Evolutionary conservation across 2,888 invertebrate genomes (phyloP), one percentile per base, ranked within the genome.

Genomic region (Nomada lathburiana): DNA sequence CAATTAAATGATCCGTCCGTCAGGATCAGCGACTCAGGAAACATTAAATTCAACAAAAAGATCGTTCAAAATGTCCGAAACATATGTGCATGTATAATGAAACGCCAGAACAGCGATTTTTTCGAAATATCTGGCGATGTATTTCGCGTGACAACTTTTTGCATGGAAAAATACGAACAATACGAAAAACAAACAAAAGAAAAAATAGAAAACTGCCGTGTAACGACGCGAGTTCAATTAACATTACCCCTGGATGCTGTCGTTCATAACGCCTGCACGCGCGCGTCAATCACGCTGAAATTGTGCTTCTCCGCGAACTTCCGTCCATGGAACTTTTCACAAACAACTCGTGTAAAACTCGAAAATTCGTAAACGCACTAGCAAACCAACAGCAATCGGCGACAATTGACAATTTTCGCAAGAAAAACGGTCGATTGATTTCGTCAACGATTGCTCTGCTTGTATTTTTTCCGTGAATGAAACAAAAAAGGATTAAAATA

Each of bases 171-270:
- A 16, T 11, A 13, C 18, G 36, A 13, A 44, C 52, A 26, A 53
- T 20, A n/a, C n/a, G 53, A 20, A 59, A 36, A 29, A 18, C 42
- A 10, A 42, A 42, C 9, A 50, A 36, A 65, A 62, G 59, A 63
- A 29, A 60, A n/a, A 42, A 42, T 9, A 50, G 47, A 69, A 65
- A 68, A 63, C 65, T 23, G 26, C 26, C 59, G 26, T 52, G 53
- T 53, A 76, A 76, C 79, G 72, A 73, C 73, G 47, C 59, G 55
- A 80, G 84, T 83, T 84, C 84, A 86, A 86, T 85, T 85, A 85
- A 76, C 84, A 84, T 86, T 84, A 74, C 80, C 73, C 57, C 67
- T 50, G 63, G 70, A 57, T 29, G 9, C 16, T 53, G 79, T 53
- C 77, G 36, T 18, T 44, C 29, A 69, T 60, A 26, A 79, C 80